phyloP scores from a whole-genome alignment of 2,113 vertebrate species.

The Bufo bufo region DNA sequence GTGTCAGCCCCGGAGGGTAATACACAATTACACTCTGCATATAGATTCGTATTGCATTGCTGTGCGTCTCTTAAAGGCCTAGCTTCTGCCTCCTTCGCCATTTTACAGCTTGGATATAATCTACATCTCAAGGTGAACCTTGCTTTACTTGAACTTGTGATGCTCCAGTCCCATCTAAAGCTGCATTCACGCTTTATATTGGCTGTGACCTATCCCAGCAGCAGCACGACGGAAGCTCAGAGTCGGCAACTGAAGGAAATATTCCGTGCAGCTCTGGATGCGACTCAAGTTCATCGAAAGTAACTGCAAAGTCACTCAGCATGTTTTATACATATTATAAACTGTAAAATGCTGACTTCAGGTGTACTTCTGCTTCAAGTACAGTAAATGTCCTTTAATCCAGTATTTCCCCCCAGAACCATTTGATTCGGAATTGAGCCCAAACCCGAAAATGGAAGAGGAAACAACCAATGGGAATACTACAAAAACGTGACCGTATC shows the following conservation, averaged over 20 bases:
- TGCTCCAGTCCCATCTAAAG: background rate
- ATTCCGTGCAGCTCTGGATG: background rate
- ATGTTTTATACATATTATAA: background rate
- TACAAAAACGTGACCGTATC: background rate
- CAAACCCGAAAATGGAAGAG: background rate
- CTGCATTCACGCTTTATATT: background rate
- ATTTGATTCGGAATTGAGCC: background rate
- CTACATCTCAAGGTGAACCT: background rate
- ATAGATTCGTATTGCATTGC: conserved; percentile 17
- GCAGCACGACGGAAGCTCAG: too few species aligned
- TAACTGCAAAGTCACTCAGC: background rate
- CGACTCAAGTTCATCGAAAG: background rate
- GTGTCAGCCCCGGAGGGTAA: background rate
- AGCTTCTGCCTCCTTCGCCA: background rate
- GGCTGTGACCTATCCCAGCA: background rate
- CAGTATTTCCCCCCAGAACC: background rate
- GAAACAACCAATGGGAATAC: background rate
- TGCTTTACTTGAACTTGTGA: too few species aligned
- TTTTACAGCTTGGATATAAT: background rate
- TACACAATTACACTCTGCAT: background rate
- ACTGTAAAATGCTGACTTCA: background rate
- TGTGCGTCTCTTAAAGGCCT: background rate
- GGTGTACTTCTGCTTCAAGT: background rate
- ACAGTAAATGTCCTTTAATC: conserved; percentile 6
- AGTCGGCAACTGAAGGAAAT: background rate